phyloP scores from a whole-genome alignment of 2,797 vertebrate species.

The Onychomys leucogaster region DNA sequence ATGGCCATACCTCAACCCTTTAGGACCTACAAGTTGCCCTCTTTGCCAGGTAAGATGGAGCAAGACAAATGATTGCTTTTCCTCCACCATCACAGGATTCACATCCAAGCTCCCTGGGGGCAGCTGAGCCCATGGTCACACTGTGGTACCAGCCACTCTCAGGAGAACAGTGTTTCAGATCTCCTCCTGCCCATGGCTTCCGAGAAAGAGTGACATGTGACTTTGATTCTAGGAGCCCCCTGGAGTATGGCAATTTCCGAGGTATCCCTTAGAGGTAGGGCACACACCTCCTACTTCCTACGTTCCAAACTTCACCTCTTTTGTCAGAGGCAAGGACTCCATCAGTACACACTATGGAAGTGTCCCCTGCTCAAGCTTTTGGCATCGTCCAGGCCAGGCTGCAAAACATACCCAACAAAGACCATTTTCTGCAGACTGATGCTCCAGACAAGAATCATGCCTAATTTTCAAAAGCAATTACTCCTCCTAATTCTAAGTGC shows the following conservation, averaged over 20 bases:
- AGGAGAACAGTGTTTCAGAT: too few species aligned
- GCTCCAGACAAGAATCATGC: neutral
- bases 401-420: neutral
- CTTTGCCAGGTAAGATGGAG: neutral
- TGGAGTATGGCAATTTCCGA: accelerated
- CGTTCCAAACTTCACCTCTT: too few species aligned
- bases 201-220: neutral
- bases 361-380: accelerated
- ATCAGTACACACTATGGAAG: neutral
- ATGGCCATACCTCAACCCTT: too few species aligned
- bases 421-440: neutral
- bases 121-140: neutral
- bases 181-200: neutral
- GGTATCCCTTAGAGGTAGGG: accelerated
- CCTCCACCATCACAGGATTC: neutral
- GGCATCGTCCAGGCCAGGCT: neutral
- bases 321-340: neutral
- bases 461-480: neutral
- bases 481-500: neutral
- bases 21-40: neutral
- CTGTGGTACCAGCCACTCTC: neutral
- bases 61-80: neutral
- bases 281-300: accelerated
- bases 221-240: neutral
- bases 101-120: accelerated